Conservation (phyloP, 1,140 invertebrate species). For the Drosophila azteca region DNA sequence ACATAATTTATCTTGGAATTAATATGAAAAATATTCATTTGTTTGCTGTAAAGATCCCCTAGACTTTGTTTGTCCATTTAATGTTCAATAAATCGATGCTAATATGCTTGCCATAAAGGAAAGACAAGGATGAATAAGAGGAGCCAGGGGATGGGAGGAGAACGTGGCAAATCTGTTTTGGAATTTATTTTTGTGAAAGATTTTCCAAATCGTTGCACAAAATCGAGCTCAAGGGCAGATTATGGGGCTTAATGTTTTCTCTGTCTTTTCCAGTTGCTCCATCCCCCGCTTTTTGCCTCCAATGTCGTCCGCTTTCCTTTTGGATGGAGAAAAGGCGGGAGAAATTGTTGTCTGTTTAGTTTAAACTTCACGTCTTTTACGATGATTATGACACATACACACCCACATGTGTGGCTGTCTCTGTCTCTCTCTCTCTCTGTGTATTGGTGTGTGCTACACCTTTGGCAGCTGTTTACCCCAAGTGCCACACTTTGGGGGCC, state of each 20-base stretch:
- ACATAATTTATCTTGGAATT: conserved; percentile 29
- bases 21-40: not conserved
- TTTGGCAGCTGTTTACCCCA: conserved; percentile 42
- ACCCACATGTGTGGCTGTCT: conserved; percentile 22
- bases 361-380: conserved; percentile 76
- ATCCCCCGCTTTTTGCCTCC: not conserved
- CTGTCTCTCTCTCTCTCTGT: not conserved
- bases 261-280: conserved; percentile 14
- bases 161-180: conserved; percentile 28
- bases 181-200: conserved; percentile 74
- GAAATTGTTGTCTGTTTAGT: conserved; percentile 67
- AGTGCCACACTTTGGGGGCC: conserved; percentile 29
- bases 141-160: conserved; percentile 18
- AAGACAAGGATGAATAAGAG: not conserved
- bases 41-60: not conserved
- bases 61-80: conserved; percentile 37
- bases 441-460: conserved; percentile 12
- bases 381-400: conserved; percentile 76
- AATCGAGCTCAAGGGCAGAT: conserved; percentile 62
- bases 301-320: not conserved
- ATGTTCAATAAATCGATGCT: conserved; percentile 68
- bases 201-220: conserved; percentile 79
- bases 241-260: conserved; percentile 44
- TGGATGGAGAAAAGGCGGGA: not conserved
- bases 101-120: not conserved